Evolutionary conservation across 2,113 vertebrate species (phyloP), one percentile per base, ranked within the genome.

Genomic region (human (Homo sapiens)): DNA sequence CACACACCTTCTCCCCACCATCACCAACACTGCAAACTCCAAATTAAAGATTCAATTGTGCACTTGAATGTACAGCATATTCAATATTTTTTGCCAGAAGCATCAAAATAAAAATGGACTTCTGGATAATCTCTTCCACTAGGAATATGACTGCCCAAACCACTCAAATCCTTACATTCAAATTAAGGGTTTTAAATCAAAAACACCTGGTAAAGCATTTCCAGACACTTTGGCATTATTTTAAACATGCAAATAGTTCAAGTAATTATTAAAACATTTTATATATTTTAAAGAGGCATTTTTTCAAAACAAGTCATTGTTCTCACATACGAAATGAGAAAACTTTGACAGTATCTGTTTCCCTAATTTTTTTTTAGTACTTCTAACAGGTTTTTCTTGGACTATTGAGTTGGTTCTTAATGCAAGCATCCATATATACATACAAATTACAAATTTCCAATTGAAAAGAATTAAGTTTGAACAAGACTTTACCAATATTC

Each of bases 31-130:
- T 16, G 11, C 59, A 75, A 76, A 73, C 23, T 79, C 85, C 70
- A 96, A 45, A 64, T 13, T 50, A 43, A 89, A 97, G 30, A 52
- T 23, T 27, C n/a, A 35, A 25, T 0, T 83, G 66, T 82, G 32
- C 38, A 68, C 17, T 76, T 17, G 13, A 83, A 64, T 68, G n/a
- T 68, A 27, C 32, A 70, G 43, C 43, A 52, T 17, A 78, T 14
- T 90, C 61, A 78, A 4, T 70, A 89, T 52, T 93, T 91, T 87
- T 78, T 61, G 82, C 3, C 59, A 92, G 32, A 93, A 93, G 55
- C 85, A 93, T 79, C 79, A 91, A 97, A 92, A 91, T 40, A 93
- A 96, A 96, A 95, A 85, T 70, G 32, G 89, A 81, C 91, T 79
- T 91, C 61, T 76, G 22, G 20, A 87, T 92, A 80, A 94, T 76